Evolutionary conservation across 2,113 vertebrate genomes (phyloP).

Genomic region (Hydrochoerus hydrochaeris): DNA sequence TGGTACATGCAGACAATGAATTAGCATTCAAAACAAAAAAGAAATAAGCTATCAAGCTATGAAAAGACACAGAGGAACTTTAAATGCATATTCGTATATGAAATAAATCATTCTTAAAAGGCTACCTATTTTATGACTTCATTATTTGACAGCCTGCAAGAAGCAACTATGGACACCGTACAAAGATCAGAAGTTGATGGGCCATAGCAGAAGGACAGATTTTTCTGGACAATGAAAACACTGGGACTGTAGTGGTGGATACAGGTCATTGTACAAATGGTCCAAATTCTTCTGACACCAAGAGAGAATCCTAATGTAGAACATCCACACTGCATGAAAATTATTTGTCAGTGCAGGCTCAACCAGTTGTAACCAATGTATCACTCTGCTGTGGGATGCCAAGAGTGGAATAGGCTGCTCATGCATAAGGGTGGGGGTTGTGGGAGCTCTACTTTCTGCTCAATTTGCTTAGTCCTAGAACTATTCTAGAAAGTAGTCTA

Average conservation of each 20-base stretch:
- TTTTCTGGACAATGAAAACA: background rate
- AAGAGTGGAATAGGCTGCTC: too few species aligned
- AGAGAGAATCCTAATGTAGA: background rate
- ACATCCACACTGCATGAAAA: accelerated
- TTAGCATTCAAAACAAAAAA: background rate
- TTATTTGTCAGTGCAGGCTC: background rate
- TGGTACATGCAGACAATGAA: background rate
- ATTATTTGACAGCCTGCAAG: background rate
- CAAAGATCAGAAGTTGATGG: background rate
- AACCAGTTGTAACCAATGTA: accelerated
- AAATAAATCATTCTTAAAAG: background rate
- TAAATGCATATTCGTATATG: background rate
- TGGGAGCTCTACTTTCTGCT: background rate
- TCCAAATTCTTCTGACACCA: background rate
- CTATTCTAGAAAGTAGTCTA: background rate
- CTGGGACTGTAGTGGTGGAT: background rate
- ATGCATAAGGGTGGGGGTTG: accelerated
- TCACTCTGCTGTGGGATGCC: too few species aligned
- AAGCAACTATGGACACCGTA: background rate
- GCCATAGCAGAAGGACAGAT: background rate
- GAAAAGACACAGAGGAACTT: background rate
- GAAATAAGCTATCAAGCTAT: background rate
- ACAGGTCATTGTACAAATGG: background rate
- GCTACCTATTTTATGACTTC: background rate
- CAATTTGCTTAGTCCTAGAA: background rate